A percentile compares a stretch with the other conserved stretches of the same genome.
These are phyloP conservation scores for Protonemura montana DNA, from an alignment of 2,888 invertebrate genomes.

Conservation along the genomic window DNA sequence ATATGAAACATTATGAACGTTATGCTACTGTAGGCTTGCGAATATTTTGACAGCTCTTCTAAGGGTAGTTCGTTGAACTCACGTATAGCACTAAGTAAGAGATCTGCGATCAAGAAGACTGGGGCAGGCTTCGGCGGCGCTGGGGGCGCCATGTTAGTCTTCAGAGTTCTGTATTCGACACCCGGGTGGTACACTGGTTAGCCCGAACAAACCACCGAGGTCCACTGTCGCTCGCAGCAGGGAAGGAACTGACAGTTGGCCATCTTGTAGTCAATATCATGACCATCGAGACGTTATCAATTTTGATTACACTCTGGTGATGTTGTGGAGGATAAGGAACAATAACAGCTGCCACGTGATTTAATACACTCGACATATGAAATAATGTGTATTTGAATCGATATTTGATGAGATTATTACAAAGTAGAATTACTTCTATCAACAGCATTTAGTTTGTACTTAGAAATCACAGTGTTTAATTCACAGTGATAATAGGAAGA, in stretches of 20 bases:
- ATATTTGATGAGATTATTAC: neutral
- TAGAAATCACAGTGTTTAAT: too few species aligned
- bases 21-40: too few species aligned
- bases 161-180: too few species aligned
- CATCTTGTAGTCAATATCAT: neutral
- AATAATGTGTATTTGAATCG: neutral
- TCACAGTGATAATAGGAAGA: too few species aligned
- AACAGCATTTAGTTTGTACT: too few species aligned
- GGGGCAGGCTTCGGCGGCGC: neutral
- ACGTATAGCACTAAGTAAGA: constrained; percentile 3
- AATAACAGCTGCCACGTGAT: neutral
- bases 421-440: too few species aligned
- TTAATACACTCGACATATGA: neutral
- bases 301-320: neutral
- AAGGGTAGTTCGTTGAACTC: too few species aligned
- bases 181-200: too few species aligned
- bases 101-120: constrained; percentile 9
- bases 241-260: neutral
- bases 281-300: neutral
- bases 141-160: neutral
- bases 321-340: neutral
- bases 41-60: too few species aligned
- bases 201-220: neutral
- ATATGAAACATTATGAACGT: too few species aligned
- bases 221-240: neutral